Conservation (phyloP, 1,140 invertebrate genomes). For the Panagrolaimus sp. region DNA sequence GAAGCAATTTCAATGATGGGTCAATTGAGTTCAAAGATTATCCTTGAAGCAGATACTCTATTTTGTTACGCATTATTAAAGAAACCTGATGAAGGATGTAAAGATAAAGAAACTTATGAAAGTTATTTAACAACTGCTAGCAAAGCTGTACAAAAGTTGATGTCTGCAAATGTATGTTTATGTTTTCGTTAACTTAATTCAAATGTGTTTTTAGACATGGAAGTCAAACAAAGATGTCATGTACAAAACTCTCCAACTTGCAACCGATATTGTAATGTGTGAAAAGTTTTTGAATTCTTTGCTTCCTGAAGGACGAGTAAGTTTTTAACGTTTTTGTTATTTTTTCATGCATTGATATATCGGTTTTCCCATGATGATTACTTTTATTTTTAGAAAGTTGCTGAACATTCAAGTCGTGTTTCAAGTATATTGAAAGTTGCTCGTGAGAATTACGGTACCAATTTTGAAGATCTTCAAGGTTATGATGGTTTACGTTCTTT, state of each 20-base stretch:
- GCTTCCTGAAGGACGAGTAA: background rate
- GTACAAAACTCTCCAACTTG: slow-evolving; percentile 7
- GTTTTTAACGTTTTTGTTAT: background rate
- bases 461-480: background rate
- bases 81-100: slow-evolving; percentile 11
- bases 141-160: slow-evolving; percentile 1
- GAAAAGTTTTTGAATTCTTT: slow-evolving; percentile 2
- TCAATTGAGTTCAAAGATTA: background rate
- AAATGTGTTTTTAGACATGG: background rate
- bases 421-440: background rate
- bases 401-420: background rate
- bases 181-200: background rate
- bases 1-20: slow-evolving; percentile 14
- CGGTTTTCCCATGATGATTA: background rate
- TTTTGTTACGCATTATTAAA: slow-evolving; percentile 4
- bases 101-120: slow-evolving; percentile 4
- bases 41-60: background rate
- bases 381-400: slow-evolving; percentile 5
- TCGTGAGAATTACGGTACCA: background rate
- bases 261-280: background rate
- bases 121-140: background rate
- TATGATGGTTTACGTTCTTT: no score
- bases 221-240: background rate
- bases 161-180: slow-evolving; percentile 1
- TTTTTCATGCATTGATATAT: no score